Percentiles rank a stretch among this genome's conserved stretches.
Conservation (phyloP, 2,113 vertebrate genomes). For the Saccopteryx leptura region DNA sequence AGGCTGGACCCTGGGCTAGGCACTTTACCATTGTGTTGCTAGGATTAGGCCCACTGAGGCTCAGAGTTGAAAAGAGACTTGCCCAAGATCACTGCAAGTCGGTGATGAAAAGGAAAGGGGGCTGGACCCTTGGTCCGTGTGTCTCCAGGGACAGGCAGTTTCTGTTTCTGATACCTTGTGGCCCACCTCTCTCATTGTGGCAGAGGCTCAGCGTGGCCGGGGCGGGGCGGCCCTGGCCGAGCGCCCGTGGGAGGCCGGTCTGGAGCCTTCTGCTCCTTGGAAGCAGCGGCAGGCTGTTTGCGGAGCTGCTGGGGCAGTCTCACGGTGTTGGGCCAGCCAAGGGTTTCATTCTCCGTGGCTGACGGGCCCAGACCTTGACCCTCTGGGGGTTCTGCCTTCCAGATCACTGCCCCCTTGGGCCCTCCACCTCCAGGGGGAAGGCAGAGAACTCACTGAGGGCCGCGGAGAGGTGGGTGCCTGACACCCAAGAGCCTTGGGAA, state of each 20-base stretch:
- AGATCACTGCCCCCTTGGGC: not conserved
- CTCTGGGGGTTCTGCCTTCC: not conserved
- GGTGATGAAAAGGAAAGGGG: no score
- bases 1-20: not conserved
- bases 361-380: not conserved
- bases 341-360: not conserved
- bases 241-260: rapidly evolving
- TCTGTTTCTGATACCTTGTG: not conserved
- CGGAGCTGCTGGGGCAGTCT: not conserved
- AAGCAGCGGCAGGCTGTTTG: not conserved
- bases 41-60: not conserved
- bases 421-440: not conserved
- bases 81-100: not conserved
- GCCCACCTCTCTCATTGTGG: not conserved
- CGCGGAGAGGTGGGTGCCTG: no score
- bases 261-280: not conserved
- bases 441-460: not conserved
- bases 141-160: not conserved
- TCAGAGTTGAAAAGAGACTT: not conserved
- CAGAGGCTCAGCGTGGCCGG: not conserved
- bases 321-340: not conserved
- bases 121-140: not conserved
- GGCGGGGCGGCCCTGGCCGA: not conserved
- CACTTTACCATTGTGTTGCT: not conserved
- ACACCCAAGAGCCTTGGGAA: not conserved